Evolutionary conservation across 2,888 invertebrate genomes (phyloP), one percentile per base, ranked within the genome.

Genomic region (Bombyx huttoni): DNA sequence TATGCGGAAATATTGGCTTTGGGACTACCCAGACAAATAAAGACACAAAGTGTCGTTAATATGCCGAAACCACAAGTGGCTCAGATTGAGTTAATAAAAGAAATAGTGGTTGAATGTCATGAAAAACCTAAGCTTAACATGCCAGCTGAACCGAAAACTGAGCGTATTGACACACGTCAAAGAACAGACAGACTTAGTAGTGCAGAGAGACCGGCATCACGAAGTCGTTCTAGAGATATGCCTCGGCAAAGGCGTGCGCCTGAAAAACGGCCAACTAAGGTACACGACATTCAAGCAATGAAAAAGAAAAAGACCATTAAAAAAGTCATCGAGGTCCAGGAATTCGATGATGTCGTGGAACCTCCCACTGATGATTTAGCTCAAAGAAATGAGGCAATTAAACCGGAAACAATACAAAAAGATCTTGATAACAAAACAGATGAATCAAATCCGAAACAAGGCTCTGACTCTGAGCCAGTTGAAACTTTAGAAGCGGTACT

Each of bases 1-100:
- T 94, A 94, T 69, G 94, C 93, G 3, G 91, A 92, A 79, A 92
- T 93, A 68, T 81, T 94, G 63, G 91, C 93, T 47, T 91, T 92
- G 57, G 93, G 93, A 45, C 84, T 93, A 48, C 79, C 81, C 12
- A 81, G 73, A 54, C 81, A 79, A 53, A 60, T 72, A 0, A 72
- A 66, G 52, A 64, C 63, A 46, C 75, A 75, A 55, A 70, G 62
- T 52, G 66, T 81, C 51, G 70, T 68, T 8, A 57, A 71, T 13
- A 65, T 81, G 57, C 81, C 84, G 46, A 78, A 77, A 66, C 76
- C 85, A 54, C 86, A 85, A 58, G 74, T 78, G 45, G 84, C 84
- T 52, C 79, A 81, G 54, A 74, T 83, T 34, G 81, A 83, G 59
- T 68, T 83, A 52, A 73, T 78, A 49, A 81, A 79, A 63, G 83